These are phyloP conservation scores for Scaptomyza cyrtandrae DNA, from an alignment of 2,888 invertebrate genomes.

Conservation along the genomic window DNA sequence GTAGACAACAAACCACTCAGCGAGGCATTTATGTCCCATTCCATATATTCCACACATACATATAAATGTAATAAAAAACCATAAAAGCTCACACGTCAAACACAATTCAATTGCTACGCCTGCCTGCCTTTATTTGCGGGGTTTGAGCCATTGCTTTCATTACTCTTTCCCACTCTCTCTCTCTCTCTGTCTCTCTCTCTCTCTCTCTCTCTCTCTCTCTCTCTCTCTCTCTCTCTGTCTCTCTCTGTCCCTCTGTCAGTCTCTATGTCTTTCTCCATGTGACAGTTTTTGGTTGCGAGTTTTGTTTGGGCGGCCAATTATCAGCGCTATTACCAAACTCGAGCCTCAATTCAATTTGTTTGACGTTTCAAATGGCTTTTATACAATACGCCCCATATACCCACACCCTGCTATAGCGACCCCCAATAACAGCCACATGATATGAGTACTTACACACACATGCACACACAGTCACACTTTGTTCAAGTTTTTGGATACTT, in stretches of 20 bases:
- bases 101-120: slow-evolving; percentile 63
- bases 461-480: slow-evolving; percentile 11
- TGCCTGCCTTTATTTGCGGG: neutral
- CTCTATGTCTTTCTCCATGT: neutral
- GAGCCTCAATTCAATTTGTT: slow-evolving; percentile 72
- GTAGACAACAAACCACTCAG: slow-evolving; percentile 48
- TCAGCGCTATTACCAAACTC: slow-evolving; percentile 61
- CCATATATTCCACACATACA: neutral
- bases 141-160: slow-evolving; percentile 4
- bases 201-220: no score
- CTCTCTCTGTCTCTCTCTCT: no score
- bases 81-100: slow-evolving; percentile 75
- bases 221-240: neutral
- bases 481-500: slow-evolving; percentile 69
- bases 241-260: no score
- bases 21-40: slow-evolving; percentile 9
- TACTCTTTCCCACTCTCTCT: neutral
- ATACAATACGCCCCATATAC: slow-evolving; percentile 15
- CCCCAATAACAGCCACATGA: slow-evolving; percentile 26
- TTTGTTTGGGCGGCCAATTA: slow-evolving; percentile 50
- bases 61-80: slow-evolving; percentile 78
- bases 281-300: slow-evolving; percentile 45
- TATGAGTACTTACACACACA: slow-evolving; percentile 30
- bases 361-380: slow-evolving; percentile 76
- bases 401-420: neutral